These are phyloP conservation scores for Notechis scutatus DNA, from an alignment of 2,113 vertebrate genomes.

Conservation along the genomic window DNA sequence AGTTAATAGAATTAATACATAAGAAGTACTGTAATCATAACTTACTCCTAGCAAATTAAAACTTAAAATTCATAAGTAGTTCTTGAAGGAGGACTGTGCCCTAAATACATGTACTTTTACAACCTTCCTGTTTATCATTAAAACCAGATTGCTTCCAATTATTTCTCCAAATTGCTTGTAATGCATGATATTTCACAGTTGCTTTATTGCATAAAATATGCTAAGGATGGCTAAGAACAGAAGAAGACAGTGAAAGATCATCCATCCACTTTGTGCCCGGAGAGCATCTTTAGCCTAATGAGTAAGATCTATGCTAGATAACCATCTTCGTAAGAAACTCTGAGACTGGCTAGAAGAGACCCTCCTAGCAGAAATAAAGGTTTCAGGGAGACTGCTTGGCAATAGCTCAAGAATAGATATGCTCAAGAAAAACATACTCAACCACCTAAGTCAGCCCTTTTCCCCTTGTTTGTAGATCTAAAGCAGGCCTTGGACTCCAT, in stretches of 20 bases:
- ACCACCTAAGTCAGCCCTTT: not conserved
- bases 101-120: not conserved
- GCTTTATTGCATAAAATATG: not conserved
- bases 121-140: not conserved
- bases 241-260: not conserved
- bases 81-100: not conserved
- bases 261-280: not conserved
- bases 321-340: not conserved
- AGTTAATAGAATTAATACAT: not conserved
- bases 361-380: not conserved
- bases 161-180: not conserved
- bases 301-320: not conserved
- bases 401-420: not conserved
- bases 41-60: not conserved
- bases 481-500: not conserved
- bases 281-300: not conserved
- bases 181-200: not conserved
- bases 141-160: not conserved
- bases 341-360: not conserved
- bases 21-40: not conserved
- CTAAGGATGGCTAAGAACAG: not conserved
- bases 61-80: not conserved
- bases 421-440: not conserved
- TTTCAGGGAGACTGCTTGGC: not conserved
- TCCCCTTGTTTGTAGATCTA: not conserved